Conservation (phyloP, 2,113 vertebrate genomes). For the Rhabdomys dilectus region DNA sequence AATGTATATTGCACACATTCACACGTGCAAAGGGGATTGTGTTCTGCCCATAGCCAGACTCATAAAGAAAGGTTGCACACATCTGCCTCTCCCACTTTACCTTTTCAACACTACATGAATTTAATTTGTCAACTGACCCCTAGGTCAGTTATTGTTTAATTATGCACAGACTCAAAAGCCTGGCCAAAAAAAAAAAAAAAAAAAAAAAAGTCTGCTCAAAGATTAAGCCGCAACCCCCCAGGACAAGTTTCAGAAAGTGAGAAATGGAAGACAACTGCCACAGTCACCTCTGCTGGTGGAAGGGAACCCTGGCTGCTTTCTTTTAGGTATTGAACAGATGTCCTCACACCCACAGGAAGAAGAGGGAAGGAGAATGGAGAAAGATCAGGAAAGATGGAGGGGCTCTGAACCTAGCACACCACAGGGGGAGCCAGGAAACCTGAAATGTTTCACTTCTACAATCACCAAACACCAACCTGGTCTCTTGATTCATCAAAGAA, state of each 20-base stretch:
- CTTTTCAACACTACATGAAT: not conserved
- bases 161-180: not conserved
- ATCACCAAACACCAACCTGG: not conserved
- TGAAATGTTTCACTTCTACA: not conserved
- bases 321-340: not conserved
- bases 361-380: not conserved
- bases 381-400: not conserved
- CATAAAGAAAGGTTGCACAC: not conserved
- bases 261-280: not conserved
- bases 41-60: not conserved
- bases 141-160: not conserved
- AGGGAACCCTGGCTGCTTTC: not conserved
- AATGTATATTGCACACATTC: not conserved
- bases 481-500: not conserved
- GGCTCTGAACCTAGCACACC: not conserved
- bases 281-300: not conserved
- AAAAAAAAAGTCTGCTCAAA: not conserved
- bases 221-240: not conserved
- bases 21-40: not conserved
- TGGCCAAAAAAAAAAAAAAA: not conserved
- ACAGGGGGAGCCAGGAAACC: not conserved
- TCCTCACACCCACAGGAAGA: no score
- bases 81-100: not conserved
- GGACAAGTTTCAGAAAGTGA: not conserved
- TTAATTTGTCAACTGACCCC: not conserved